Conservation (phyloP, 2,797 vertebrate genomes). For the Macroramphosus scolopax region DNA sequence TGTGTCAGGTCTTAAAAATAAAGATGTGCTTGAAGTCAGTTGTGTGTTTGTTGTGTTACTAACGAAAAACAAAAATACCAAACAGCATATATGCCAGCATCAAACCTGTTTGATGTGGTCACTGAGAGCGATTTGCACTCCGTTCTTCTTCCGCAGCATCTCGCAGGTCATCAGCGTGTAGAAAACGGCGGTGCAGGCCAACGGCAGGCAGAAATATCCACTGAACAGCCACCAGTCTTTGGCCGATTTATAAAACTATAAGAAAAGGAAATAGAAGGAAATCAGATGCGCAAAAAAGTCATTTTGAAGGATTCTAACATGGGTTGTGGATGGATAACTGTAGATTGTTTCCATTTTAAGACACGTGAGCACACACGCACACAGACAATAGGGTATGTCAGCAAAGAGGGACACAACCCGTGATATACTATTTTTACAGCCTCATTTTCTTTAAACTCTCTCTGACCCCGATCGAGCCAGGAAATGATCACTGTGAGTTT, state of each 20-base stretch:
- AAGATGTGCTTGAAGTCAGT: too few species aligned
- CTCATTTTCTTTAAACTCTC: conserved; percentile 11
- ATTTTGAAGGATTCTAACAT: conserved; percentile 22
- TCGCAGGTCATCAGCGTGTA: conserved; percentile 97
- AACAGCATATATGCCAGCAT: too few species aligned
- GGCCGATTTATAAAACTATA: conserved; percentile 88
- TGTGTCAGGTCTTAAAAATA: not conserved
- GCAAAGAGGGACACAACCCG: conserved; percentile 1
- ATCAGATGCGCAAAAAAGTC: conserved; percentile 16
- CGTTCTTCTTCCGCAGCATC: conserved; percentile 81
- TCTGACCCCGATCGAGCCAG: conserved; percentile 3
- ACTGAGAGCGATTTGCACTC: conserved; percentile 76
- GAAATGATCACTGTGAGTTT: conserved; percentile 14
- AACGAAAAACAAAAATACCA: too few species aligned
- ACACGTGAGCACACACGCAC: not conserved
- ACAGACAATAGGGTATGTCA: conserved; percentile 10
- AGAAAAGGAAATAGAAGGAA: conserved; percentile 24
- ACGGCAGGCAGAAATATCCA: conserved; percentile 93
- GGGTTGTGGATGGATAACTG: too few species aligned
- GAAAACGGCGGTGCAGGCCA: conserved; percentile 91
- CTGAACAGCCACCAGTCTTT: conserved; percentile 98
- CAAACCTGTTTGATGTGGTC: conserved; percentile 79
- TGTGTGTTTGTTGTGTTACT: too few species aligned
- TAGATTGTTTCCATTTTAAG: conserved; percentile 22
- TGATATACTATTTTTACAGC: not conserved